phyloP scores from a whole-genome alignment of 2,113 vertebrate genomes.

The Vidua chalybeata region DNA sequence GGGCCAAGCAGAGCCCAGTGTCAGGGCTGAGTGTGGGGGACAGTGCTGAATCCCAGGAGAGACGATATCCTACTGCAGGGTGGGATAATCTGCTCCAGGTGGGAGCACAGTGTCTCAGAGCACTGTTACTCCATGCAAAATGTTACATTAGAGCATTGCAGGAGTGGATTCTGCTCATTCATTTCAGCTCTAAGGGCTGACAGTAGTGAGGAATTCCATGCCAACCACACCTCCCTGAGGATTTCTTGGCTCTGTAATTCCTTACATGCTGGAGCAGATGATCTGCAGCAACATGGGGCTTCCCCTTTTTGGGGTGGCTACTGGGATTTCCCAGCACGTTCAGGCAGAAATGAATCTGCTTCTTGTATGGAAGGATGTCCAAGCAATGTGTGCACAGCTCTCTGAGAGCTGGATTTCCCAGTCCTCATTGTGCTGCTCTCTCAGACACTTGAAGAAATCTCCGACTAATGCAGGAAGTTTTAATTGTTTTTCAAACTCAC shows the following conservation, averaged over 20 bases:
- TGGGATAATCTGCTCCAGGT: neutral
- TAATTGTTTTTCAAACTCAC: neutral
- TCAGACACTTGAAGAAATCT: neutral
- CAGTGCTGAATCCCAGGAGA: neutral
- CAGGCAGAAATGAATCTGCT: neutral
- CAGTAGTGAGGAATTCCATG: neutral
- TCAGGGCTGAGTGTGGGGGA: neutral
- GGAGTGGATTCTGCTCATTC: neutral
- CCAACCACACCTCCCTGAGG: neutral
- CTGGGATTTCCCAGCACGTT: neutral
- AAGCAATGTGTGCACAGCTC: neutral
- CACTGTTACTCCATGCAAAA: accelerated
- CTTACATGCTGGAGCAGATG: neutral
- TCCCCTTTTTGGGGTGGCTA: neutral
- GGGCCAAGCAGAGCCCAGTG: neutral
- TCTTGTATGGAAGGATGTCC: neutral
- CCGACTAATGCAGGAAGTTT: neutral
- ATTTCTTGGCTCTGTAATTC: neutral
- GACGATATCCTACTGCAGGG: neutral
- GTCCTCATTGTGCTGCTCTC: neutral
- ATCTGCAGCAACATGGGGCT: neutral
- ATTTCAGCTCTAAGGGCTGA: neutral
- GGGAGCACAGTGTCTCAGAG: neutral
- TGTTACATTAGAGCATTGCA: too few relatives aligned
- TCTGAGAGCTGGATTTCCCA: neutral